Evolutionary conservation across 2,888 invertebrate species (phyloP).

Genomic region (Lepetodrilus schrolli): DNA sequence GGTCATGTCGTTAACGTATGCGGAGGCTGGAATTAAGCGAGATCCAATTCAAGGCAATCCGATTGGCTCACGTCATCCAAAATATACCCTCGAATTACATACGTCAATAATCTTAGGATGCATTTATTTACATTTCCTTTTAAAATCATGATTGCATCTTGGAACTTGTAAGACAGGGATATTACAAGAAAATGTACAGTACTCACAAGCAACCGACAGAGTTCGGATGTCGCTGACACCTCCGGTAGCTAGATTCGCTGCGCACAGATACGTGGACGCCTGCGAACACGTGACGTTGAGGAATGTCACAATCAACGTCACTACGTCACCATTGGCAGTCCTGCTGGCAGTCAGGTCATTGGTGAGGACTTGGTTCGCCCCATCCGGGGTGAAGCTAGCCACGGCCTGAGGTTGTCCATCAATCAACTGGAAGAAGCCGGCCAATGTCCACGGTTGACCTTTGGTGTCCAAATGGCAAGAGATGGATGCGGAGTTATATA

Average conservation of each 20-base stretch:
- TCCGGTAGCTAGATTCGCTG: not conserved
- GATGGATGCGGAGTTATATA: not conserved
- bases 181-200: not conserved
- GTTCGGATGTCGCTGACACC: not conserved
- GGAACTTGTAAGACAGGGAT: too few relatives aligned
- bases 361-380: not conserved
- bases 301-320: not conserved
- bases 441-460: not conserved
- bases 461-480: not conserved
- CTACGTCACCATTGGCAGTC: too few relatives aligned
- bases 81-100: too few relatives aligned
- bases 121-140: too few relatives aligned
- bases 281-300: not conserved
- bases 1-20: too few relatives aligned
- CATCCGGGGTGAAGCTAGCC: not conserved
- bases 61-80: too few relatives aligned
- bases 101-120: too few relatives aligned
- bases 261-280: not conserved
- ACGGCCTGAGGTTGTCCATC: not conserved
- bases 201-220: not conserved
- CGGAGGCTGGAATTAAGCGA: too few relatives aligned
- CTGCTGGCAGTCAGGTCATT: not conserved
- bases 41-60: too few relatives aligned
- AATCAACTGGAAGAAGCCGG: constrained; percentile 1
- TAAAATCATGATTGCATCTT: too few relatives aligned